These are phyloP conservation scores for Barypeithes pellucidus DNA, from an alignment of 2,888 invertebrate species.

Conservation along the genomic window DNA sequence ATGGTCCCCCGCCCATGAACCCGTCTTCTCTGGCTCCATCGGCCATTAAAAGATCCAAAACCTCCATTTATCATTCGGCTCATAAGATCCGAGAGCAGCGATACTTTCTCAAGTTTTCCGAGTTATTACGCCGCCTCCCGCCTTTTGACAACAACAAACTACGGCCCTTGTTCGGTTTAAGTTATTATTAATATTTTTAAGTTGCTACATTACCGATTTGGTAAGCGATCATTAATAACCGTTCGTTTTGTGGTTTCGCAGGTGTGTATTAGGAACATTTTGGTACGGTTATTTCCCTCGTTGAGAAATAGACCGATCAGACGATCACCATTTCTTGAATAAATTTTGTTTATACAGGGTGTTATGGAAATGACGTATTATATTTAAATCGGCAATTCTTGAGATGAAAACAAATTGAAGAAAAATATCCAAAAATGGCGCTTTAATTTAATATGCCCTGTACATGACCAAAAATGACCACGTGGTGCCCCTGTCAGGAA, in stretches of 20 bases:
- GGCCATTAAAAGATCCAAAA: conserved; percentile 24
- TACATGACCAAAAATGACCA: no score
- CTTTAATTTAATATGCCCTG: no score
- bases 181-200: conserved; percentile 45
- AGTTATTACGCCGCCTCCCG: conserved; percentile 43
- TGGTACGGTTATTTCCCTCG: background rate
- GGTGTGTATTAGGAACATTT: background rate
- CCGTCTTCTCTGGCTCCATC: conserved; percentile 2
- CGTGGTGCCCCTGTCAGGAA: no score
- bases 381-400: no score
- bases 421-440: no score
- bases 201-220: conserved; percentile 28
- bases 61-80: conserved; percentile 40
- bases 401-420: no score
- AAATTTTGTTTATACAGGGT: no score
- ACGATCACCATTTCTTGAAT: no score
- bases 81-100: conserved; percentile 33
- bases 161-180: conserved; percentile 37
- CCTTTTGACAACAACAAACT: conserved; percentile 46
- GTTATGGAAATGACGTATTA: no score
- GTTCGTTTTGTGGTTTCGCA: conserved; percentile 13
- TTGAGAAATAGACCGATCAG: no score
- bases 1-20: conserved; percentile 4
- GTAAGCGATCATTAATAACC: conserved; percentile 35
- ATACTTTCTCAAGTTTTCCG: conserved; percentile 43